These are phyloP conservation scores for Chanos chanos DNA, from an alignment of 2,797 vertebrate species.

Conservation along the genomic window DNA sequence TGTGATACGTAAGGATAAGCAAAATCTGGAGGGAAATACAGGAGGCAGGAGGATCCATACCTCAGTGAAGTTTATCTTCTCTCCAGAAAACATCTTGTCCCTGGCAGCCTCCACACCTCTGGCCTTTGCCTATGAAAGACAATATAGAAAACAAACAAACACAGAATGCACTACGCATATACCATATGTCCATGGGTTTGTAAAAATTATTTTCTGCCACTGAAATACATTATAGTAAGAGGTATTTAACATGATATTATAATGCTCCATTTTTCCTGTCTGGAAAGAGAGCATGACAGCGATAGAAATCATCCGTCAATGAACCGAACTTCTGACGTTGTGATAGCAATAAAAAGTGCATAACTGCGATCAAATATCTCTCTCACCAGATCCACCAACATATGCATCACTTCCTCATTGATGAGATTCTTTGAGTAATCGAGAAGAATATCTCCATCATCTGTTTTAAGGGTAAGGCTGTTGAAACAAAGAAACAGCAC, in stretches of 20 bases:
- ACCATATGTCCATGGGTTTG: neutral
- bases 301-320: too few relatives aligned
- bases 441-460: conserved; percentile 88
- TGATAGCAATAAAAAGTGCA: too few relatives aligned
- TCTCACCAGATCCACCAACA: conserved; percentile 88
- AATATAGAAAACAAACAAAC: neutral
- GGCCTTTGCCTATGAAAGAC: conserved; percentile 78
- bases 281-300: neutral
- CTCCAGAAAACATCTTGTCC: conserved; percentile 86
- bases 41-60: conserved; percentile 66
- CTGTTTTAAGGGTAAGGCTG: conserved; percentile 80
- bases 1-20: too few relatives aligned
- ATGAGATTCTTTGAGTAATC: conserved; percentile 97
- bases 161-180: neutral
- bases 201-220: too few relatives aligned
- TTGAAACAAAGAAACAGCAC: conserved; percentile 42
- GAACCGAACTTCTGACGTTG: too few relatives aligned
- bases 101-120: conserved; percentile 86
- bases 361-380: too few relatives aligned
- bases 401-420: conserved; percentile 86
- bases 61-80: conserved; percentile 98
- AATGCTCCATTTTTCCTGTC: neutral
- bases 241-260: too few relatives aligned
- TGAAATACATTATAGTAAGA: too few relatives aligned
- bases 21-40: too few relatives aligned